Percentiles rank a stretch among this genome's conserved stretches.
These are phyloP conservation scores for Gisinianus flammeolus DNA, from an alignment of 2,888 invertebrate species.

Conservation along the genomic window DNA sequence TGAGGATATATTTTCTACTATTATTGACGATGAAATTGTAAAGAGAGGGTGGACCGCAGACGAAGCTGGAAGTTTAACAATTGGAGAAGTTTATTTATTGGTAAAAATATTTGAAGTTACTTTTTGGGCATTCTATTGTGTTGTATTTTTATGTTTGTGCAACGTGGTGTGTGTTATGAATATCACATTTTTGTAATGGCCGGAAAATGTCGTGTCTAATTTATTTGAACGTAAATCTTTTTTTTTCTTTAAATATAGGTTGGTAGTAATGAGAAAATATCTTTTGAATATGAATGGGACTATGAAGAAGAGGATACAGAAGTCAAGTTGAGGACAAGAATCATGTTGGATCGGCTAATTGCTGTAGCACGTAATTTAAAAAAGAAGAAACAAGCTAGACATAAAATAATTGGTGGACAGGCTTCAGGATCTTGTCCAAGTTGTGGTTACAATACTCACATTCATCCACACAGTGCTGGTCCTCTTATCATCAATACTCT, in stretches of 20 bases:
- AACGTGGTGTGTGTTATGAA: too few relatives aligned
- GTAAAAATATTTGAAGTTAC: conserved; percentile 12
- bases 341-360: conserved; percentile 50
- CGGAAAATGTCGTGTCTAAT: too few relatives aligned
- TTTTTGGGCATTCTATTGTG: too few relatives aligned
- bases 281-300: conserved; percentile 64
- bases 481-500: not conserved
- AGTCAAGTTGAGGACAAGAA: conserved; percentile 39
- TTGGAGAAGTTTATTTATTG: conserved; percentile 42
- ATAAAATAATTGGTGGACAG: conserved; percentile 36
- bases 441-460: conserved; percentile 45
- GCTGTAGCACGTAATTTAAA: conserved; percentile 49
- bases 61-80: conserved; percentile 77
- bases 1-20: conserved; percentile 50
- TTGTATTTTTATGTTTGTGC: too few relatives aligned
- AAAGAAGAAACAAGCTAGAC: conserved; percentile 50
- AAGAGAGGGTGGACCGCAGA: conserved; percentile 78
- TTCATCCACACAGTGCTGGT: not conserved
- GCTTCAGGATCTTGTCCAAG: conserved; percentile 38
- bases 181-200: too few relatives aligned
- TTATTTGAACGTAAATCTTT: not conserved
- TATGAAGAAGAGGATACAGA: conserved; percentile 46
- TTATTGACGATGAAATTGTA: conserved; percentile 61
- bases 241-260: conserved; percentile 55
- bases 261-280: conserved; percentile 61